Evolutionary conservation across 2,797 vertebrate species (phyloP), one percentile per base, ranked within the genome.

Genomic region (Loriculus beryllinus): DNA sequence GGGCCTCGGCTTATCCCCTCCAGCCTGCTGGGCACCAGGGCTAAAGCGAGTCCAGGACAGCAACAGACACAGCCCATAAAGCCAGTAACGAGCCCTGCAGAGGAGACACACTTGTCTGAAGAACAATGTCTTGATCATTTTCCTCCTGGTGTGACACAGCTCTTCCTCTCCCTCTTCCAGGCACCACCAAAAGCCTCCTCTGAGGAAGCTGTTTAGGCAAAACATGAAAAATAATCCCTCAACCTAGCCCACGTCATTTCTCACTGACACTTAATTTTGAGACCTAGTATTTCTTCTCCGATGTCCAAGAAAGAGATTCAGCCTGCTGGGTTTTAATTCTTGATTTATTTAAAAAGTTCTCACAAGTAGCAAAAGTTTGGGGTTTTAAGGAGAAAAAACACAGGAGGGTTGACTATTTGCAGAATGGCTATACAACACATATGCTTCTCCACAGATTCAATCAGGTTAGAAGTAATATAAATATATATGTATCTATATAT

Each of bases 271-370:
- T 81, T 69, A 11, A 51, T 48, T 74, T 40, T 68, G 42, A 81
- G 35, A 59, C 42, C n/a, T 6, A 5, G 4, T 40, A 18, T 78
- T 65, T 64, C n/a, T 47, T 70, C 63, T 57, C 68, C 0, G 0
- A 23, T 15, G 19, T 54, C 43, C 48, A 88, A 29, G 81, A 54
- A 91, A n/a, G 18, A 69, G 16, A 79, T 37, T 65, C 23, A 54
- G 43, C 40, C 74, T 28, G 9, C 12, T 54, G 40, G 22, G 22
- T 82, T 93, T 91, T 86, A 40, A 69, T 56, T 87, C 40, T 96
- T 96, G 94, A 95, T 96, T 96, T 82, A 96, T 96, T 96, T 80
- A 65, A 67, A 82, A 74, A 74, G 26, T 70, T 86, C 82, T 81
- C 65, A 77, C 8, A 82, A 87, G 86, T 89, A 89, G 88, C 62